Conservation (phyloP, 2,797 vertebrate species). For the Liparis tanakae region DNA sequence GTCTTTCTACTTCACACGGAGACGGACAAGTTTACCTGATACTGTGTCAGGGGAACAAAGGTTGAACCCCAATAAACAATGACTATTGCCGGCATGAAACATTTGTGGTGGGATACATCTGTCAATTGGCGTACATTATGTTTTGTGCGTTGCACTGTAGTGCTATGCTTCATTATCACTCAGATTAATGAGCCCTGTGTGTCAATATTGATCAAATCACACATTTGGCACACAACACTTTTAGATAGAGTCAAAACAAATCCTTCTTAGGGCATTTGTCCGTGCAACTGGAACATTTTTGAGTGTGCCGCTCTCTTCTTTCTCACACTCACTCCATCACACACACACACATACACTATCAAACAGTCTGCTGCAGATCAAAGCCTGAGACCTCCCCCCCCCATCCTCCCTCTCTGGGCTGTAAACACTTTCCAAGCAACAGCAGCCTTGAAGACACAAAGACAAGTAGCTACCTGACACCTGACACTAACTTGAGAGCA, state of each 20-base stretch:
- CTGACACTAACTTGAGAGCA: constrained; percentile 84
- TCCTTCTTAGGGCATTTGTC: not conserved
- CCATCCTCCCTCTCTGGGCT: constrained; percentile 61
- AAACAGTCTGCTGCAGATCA: constrained; percentile 78
- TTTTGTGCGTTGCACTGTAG: not conserved
- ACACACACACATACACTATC: constrained; percentile 61
- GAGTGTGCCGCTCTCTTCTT: constrained; percentile 33
- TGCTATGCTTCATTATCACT: not conserved
- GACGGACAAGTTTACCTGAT: not conserved
- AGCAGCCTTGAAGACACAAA: constrained; percentile 84
- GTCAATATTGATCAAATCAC: constrained; percentile 1
- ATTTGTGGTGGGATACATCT: not conserved
- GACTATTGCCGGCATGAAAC: not conserved
- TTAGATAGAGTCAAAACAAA: not conserved
- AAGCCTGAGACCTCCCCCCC: constrained; percentile 54
- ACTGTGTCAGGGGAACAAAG: not conserved
- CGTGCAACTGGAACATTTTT: constrained; percentile 45
- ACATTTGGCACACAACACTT: not conserved
- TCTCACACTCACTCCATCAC: constrained; percentile 49
- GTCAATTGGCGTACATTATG: not conserved
- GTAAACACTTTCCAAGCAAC: constrained; percentile 81
- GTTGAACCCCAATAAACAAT: not conserved
- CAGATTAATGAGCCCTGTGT: not conserved
- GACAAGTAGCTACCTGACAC: constrained; percentile 83
- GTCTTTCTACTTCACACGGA: not conserved